Percentiles rank a stretch among this genome's conserved stretches.
These are phyloP conservation scores for Tyrannus savana DNA, from an alignment of 2,113 vertebrate species.

Conservation along the genomic window DNA sequence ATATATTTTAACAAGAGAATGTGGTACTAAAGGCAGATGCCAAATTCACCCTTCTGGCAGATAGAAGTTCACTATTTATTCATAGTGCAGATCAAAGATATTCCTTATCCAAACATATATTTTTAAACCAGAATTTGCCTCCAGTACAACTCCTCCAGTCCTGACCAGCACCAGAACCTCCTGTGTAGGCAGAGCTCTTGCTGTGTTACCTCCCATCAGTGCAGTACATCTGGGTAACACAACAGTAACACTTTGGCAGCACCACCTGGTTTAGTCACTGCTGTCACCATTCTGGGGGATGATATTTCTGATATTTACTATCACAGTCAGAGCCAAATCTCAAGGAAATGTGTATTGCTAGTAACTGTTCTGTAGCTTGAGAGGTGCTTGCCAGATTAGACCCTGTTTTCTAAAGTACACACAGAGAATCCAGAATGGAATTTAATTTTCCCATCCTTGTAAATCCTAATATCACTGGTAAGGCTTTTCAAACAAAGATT, in stretches of 20 bases:
- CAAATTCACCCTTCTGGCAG: neutral
- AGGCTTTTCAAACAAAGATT: neutral
- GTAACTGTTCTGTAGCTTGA: neutral
- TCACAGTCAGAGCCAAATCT: neutral
- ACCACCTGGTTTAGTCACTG: neutral
- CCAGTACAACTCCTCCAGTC: neutral
- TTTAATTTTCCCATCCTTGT: neutral
- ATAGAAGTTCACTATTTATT: neutral
- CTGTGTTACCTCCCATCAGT: neutral
- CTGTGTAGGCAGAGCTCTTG: neutral
- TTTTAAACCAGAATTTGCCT: neutral
- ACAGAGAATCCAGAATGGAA: neutral
- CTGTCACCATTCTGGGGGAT: neutral
- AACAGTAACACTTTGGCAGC: neutral
- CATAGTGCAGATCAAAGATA: neutral
- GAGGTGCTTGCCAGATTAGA: neutral
- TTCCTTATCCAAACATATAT: neutral
- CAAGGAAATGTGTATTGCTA: neutral
- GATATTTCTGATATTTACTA: neutral
- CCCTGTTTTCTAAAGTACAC: neutral
- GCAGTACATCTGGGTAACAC: neutral
- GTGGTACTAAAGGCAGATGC: neutral
- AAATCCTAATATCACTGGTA: neutral
- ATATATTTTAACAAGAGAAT: neutral
- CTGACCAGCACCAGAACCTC: neutral